These are phyloP conservation scores for Margarornis squamiger DNA, from an alignment of 2,797 vertebrate genomes.

Conservation along the genomic window DNA sequence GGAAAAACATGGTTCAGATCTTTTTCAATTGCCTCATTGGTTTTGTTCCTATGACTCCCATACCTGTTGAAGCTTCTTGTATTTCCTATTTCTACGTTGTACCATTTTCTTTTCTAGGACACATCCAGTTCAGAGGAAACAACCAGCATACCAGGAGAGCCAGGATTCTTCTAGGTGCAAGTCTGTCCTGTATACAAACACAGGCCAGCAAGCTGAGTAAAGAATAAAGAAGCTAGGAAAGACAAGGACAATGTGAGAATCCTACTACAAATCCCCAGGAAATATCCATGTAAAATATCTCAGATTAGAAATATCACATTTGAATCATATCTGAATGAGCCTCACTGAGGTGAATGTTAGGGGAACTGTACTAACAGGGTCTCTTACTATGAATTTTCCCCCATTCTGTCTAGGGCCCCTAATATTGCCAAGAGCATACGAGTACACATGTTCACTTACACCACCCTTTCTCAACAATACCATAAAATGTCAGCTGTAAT, in stretches of 20 bases:
- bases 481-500: not conserved
- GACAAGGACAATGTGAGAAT: not conserved
- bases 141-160: not conserved
- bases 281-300: not conserved
- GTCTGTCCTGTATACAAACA: not conserved
- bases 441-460: not conserved
- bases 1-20: not conserved
- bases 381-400: not conserved
- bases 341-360: not conserved
- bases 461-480: not conserved
- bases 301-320: not conserved
- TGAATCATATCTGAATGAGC: not conserved
- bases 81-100: not conserved
- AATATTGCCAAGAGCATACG: not conserved
- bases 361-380: not conserved
- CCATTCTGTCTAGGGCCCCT: not conserved
- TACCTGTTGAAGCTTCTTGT: not conserved
- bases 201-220: not conserved
- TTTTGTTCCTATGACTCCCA: not conserved
- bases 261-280: not conserved
- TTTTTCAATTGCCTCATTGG: not conserved
- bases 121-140: not conserved
- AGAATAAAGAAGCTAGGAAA: not conserved
- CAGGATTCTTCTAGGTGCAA: not conserved
- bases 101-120: not conserved